Evolutionary conservation across 2,797 vertebrate species (phyloP).

Genomic region (Bradypus variegatus): DNA sequence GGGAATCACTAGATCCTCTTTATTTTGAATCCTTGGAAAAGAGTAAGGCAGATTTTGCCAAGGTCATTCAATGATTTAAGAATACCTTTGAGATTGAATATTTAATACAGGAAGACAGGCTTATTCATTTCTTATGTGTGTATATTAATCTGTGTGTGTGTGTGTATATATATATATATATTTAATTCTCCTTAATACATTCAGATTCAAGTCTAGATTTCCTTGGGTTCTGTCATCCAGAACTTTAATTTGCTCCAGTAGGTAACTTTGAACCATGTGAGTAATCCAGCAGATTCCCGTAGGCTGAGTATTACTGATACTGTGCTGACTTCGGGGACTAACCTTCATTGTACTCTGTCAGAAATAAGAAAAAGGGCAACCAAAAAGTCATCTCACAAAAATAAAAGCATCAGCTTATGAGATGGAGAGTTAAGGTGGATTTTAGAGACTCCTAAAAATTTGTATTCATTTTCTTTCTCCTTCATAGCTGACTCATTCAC

Average conservation of each 20-base stretch:
- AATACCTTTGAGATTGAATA: slow-evolving; percentile 17
- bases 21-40: background rate
- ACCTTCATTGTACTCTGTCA: background rate
- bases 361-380: background rate
- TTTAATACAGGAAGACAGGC: background rate
- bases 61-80: background rate
- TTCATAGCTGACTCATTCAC: slow-evolving; percentile 1
- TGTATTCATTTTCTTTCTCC: slow-evolving; percentile 31
- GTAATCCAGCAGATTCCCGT: background rate
- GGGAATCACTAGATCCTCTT: background rate
- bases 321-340: background rate
- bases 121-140: background rate
- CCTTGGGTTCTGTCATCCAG: background rate
- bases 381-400: background rate
- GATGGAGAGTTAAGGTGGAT: background rate
- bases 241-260: background rate
- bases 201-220: background rate
- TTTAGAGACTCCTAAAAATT: background rate
- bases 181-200: background rate
- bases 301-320: background rate
- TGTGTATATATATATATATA: too few species aligned
- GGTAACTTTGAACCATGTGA: background rate
- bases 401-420: background rate
- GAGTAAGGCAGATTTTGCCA: background rate
- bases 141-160: background rate